A percentile compares a stretch with the other conserved stretches of the same genome.
Evolutionary conservation across 1,140 invertebrate genomes (phyloP).

Genomic region (Pissodes strobi): DNA sequence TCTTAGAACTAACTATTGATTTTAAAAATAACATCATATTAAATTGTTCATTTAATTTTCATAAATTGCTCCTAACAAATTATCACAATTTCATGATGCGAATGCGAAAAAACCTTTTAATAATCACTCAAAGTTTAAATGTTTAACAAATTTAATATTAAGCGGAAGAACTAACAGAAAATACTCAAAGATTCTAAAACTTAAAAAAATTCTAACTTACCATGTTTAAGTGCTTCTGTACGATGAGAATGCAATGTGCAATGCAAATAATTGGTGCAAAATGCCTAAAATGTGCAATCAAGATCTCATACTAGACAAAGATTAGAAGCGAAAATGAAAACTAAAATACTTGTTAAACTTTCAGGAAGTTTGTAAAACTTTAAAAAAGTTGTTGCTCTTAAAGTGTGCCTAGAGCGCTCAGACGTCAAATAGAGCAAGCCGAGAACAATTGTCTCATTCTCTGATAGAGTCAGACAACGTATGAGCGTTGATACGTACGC

Average conservation of each 20-base stretch:
- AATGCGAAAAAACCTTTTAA: too few species aligned
- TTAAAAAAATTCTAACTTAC: too few species aligned
- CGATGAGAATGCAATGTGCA: background rate
- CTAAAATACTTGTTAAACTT: background rate
- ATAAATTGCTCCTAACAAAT: too few species aligned
- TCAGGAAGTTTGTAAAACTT: slow-evolving; percentile 7
- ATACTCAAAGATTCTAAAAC: too few species aligned
- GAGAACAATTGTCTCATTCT: slow-evolving; percentile 32
- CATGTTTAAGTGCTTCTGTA: background rate
- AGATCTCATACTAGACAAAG: slow-evolving; percentile 10
- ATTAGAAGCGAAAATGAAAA: background rate
- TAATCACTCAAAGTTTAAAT: too few species aligned
- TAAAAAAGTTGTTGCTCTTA: background rate
- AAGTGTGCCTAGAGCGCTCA: background rate
- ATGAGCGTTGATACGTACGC: slow-evolving; percentile 36
- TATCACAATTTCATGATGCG: too few species aligned
- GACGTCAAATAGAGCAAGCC: slow-evolving; percentile 14
- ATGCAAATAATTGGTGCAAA: slow-evolving; percentile 4
- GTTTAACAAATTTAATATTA: too few species aligned
- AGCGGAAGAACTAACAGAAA: too few species aligned
- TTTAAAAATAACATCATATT: too few species aligned
- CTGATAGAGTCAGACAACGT: slow-evolving; percentile 25
- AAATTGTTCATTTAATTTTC: too few species aligned
- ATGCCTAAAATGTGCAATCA: slow-evolving; percentile 2
- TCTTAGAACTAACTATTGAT: too few species aligned